Base-by-base conservation (phyloP, 2,797 vertebrate genomes). In the Botia almorhae region DNA sequence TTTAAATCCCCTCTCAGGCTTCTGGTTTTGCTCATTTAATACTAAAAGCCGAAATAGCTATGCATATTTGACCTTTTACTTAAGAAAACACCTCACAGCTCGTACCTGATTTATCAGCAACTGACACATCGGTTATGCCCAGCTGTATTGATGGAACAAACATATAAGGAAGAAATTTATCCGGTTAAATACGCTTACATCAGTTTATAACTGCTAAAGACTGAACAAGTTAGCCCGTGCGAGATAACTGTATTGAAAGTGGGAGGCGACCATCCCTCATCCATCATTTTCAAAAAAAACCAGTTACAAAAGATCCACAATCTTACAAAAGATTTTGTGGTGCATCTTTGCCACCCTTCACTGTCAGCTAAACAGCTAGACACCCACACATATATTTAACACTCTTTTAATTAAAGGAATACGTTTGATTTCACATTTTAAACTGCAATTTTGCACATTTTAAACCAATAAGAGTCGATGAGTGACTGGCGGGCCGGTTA, bases 21-120 rank as follows among this genome's bases (percentile, higher is more conserved):
- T 80, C 83, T 82, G 80, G 70, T 64, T 65, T 48, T 86, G 83
- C 84, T 87, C 84, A 83, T 89, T 87, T 46, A 19, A 46, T 36
- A 16, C 23, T 56, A n/a, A 72, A 65, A 73, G 14, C 48, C 14
- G 8, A 50, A 69, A 50, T 1, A 7, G 4, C 19, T 16, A 23
- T 3, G 3, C 16, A 50, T 21, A 77, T 7, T 43, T 48, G 33
- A 73, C 60, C 55, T 78, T 21, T 50, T 2, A 17, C 21, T 36
- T 61, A 48, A 26, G 23, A 51, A 50, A n/a, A 33, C 36, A 43
- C 5, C 7, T 39, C 16, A n/a, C 13, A 14, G 26, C 7, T 46
- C 4, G 56, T 12, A 51, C 21, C 3, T 23, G 4, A 21, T 63
- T 4, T 17, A 71, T 51, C 12, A 78, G 14, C 4, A 71, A 46